phyloP scores from a whole-genome alignment of 2,797 vertebrate species.

The Diglossa cyanea region DNA sequence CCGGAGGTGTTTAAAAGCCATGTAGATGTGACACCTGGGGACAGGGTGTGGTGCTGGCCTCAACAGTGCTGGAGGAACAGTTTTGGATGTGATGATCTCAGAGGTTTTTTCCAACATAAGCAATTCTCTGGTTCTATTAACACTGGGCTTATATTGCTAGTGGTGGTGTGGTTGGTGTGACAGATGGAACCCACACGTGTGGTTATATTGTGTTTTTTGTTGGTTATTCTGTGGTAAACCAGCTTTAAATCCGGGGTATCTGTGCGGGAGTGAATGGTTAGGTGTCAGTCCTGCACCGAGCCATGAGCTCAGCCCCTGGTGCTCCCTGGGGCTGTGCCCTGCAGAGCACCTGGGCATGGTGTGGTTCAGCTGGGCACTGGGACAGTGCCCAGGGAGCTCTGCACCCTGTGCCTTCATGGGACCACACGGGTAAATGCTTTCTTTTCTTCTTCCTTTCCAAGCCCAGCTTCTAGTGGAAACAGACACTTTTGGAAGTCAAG shows the following conservation, averaged over 20 bases:
- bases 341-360: accelerated
- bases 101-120: not conserved
- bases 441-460: conserved; percentile 77
- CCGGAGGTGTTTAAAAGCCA: not conserved
- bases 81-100: not conserved
- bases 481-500: conserved; percentile 89
- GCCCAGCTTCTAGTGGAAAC: conserved; percentile 92
- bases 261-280: not conserved
- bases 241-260: not conserved
- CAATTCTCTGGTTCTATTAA: not conserved
- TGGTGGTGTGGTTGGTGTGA: not conserved
- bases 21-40: not conserved
- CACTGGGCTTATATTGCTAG: not conserved
- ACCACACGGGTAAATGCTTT: conserved; percentile 53
- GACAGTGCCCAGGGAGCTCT: not conserved
- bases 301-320: not conserved
- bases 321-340: not conserved
- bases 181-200: accelerated
- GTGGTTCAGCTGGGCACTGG: not conserved
- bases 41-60: not conserved
- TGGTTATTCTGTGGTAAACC: not conserved
- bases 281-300: not conserved
- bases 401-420: not conserved
- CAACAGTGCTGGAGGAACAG: not conserved
- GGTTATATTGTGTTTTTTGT: too few relatives aligned